These are phyloP conservation scores for Morone saxatilis DNA, from an alignment of 2,113 vertebrate species.

Conservation along the genomic window DNA sequence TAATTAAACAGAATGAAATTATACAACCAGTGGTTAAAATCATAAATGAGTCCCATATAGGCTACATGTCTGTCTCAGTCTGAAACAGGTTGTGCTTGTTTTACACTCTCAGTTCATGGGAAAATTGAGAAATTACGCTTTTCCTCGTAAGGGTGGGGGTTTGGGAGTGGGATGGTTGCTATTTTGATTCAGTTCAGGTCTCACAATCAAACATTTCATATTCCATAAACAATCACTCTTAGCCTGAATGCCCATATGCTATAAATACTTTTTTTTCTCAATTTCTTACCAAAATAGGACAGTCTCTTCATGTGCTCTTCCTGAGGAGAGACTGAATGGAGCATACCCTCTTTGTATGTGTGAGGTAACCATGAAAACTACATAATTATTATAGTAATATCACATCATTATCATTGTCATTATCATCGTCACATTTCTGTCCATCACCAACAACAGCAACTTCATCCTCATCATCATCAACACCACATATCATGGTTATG, in stretches of 20 bases:
- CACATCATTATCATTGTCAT: conserved; percentile 55
- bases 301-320: conserved; percentile 71
- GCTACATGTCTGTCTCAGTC: conserved; percentile 66
- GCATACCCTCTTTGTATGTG: conserved; percentile 41
- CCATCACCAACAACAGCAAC: conserved; percentile 34
- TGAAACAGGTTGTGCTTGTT: conserved; percentile 80
- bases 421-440: conserved; percentile 27
- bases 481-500: conserved; percentile 20
- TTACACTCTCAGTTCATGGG: conserved; percentile 66
- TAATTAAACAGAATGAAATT: conserved; percentile 81
- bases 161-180: conserved; percentile 37
- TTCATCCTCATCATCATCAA: conserved; percentile 20
- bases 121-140: conserved; percentile 42
- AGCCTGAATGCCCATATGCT: conserved; percentile 41
- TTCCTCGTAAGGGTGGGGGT: not conserved
- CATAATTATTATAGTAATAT: conserved; percentile 61
- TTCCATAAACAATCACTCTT: conserved; percentile 32
- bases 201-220: conserved; percentile 52
- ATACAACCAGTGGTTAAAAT: conserved; percentile 79
- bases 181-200: conserved; percentile 51
- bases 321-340: conserved; percentile 67
- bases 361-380: conserved; percentile 67
- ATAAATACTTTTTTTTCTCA: conserved; percentile 43
- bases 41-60: conserved; percentile 63
- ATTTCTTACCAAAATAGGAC: conserved; percentile 69